These are phyloP conservation scores for Parotocinclus haroldoi DNA, from an alignment of 2,797 vertebrate genomes.

Conservation along the genomic window DNA sequence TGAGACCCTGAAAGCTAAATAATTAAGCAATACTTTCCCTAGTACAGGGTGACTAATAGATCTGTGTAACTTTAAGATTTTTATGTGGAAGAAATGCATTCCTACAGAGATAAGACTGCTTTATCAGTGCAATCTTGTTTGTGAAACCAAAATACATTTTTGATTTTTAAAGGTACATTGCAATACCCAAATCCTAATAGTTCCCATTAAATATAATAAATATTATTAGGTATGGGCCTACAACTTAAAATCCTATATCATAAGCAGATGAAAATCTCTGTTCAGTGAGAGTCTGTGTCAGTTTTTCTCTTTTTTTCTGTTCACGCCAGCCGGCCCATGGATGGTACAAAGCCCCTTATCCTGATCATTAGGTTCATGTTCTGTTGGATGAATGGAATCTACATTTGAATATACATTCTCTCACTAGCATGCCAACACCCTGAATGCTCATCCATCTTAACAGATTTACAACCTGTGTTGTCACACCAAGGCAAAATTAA, in stretches of 20 bases:
- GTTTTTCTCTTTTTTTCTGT: too few species aligned
- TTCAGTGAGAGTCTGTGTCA: not conserved
- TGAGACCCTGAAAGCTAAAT: constrained; percentile 32
- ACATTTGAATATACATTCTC: constrained; percentile 32
- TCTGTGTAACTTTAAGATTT: constrained; percentile 7
- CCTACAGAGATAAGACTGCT: constrained; percentile 1
- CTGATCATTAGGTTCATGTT: constrained; percentile 39
- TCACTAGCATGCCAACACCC: constrained; percentile 26
- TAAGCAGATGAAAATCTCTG: too few species aligned
- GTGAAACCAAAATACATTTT: not conserved
- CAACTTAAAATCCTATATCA: too few species aligned
- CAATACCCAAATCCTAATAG: not conserved
- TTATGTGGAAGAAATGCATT: constrained; percentile 16
- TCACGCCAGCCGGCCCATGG: constrained; percentile 20
- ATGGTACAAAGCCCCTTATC: constrained; percentile 10
- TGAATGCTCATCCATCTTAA: constrained; percentile 46
- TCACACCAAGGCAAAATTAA: constrained; percentile 61
- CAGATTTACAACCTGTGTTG: constrained; percentile 63
- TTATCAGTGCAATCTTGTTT: constrained; percentile 2
- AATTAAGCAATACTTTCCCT: constrained; percentile 20
- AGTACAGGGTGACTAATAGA: not conserved
- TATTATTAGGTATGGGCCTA: not conserved
- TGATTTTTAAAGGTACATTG: too few species aligned
- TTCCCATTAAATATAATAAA: not conserved
- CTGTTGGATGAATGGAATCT: constrained; percentile 42